These are phyloP conservation scores for Lithosia quadra DNA, from an alignment of 2,888 invertebrate species.

Conservation along the genomic window DNA sequence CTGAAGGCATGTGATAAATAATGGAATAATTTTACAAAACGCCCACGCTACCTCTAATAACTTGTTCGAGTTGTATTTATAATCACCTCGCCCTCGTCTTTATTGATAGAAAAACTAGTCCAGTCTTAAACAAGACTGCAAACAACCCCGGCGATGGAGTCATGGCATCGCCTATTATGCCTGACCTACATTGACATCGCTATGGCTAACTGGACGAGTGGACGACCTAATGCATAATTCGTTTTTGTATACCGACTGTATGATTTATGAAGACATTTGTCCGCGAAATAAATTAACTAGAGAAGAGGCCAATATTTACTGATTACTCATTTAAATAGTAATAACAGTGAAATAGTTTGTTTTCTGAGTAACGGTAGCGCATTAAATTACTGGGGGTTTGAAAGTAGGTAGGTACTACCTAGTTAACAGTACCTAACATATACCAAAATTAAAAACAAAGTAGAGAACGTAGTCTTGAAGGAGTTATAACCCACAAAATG, in stretches of 20 bases:
- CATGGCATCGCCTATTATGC: constrained; percentile 74
- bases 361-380: not conserved
- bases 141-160: constrained; percentile 71
- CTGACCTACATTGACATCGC: constrained; percentile 73
- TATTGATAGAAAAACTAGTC: constrained; percentile 79
- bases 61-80: constrained; percentile 54
- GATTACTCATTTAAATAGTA: constrained; percentile 11
- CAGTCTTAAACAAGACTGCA: constrained; percentile 77
- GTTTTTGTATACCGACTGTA: constrained; percentile 20
- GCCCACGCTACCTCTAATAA: constrained; percentile 46
- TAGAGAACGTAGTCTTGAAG: not conserved
- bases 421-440: not conserved
- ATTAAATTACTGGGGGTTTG: not conserved
- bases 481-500: too few species aligned
- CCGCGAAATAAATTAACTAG: constrained; percentile 19
- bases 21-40: constrained; percentile 29
- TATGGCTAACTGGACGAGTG: constrained; percentile 57
- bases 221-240: constrained; percentile 50
- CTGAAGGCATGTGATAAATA: constrained; percentile 14
- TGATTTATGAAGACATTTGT: constrained; percentile 25
- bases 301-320: not conserved
- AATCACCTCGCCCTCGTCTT: constrained; percentile 76
- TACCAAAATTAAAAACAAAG: not conserved
- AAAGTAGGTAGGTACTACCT: not conserved
- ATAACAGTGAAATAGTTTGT: constrained; percentile 10